phyloP scores from a whole-genome alignment of 2,113 vertebrate genomes.

The Copsychus sechellarum region DNA sequence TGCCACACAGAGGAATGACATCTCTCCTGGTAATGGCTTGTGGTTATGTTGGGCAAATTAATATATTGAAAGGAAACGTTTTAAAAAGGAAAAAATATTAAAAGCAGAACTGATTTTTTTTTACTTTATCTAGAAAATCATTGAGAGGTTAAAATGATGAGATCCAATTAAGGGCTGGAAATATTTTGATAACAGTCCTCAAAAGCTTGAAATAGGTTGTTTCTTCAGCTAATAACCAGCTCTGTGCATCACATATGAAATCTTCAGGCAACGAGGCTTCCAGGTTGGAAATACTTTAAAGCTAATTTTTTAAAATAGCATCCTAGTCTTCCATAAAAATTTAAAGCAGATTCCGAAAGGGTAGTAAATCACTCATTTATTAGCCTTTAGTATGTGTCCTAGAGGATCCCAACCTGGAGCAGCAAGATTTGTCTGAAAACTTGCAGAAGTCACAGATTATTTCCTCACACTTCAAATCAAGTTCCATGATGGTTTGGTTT shows the following conservation, averaged over 20 bases:
- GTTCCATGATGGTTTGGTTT: rapidly evolving
- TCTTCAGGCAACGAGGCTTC: background rate
- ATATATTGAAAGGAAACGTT: background rate
- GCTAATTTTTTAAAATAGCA: background rate
- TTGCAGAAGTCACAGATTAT: background rate
- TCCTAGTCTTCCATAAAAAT: background rate
- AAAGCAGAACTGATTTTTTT: background rate
- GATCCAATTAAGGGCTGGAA: background rate
- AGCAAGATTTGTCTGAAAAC: background rate
- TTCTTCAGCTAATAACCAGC: background rate
- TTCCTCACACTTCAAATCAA: background rate
- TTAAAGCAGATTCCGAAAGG: background rate
- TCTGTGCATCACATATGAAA: background rate
- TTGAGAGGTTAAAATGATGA: background rate
- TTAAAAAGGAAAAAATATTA: background rate
- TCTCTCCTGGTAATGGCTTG: background rate
- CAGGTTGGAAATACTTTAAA: background rate
- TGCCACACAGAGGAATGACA: background rate
- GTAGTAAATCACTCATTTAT: background rate
- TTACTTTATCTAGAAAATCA: background rate
- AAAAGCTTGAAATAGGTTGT: conserved; percentile 18
- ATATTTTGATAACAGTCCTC: conserved; percentile 8
- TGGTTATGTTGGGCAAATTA: background rate
- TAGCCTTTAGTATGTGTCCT: background rate
- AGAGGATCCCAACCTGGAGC: background rate